Percentiles rank a stretch among this genome's conserved stretches.
Conservation (phyloP, 2,113 vertebrate species). For the Rhinogobius similis region DNA sequence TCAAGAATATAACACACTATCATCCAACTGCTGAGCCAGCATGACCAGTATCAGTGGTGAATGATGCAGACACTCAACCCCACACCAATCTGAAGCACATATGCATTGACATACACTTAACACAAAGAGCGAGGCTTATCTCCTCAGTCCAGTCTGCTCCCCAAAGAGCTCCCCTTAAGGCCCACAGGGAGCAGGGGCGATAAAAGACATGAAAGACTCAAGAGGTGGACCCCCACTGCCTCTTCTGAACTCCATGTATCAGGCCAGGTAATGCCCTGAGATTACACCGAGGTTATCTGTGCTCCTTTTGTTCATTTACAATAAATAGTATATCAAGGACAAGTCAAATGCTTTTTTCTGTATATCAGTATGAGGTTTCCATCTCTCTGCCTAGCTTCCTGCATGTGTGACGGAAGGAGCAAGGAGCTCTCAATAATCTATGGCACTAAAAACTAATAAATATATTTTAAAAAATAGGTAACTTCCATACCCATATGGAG, state of each 20-base stretch:
- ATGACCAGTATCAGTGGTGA: neutral
- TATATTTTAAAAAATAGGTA: too few species aligned
- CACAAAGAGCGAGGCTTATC: neutral
- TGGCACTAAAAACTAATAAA: too few species aligned
- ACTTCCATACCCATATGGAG: too few species aligned
- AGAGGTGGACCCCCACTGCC: neutral
- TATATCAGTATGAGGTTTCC: too few species aligned
- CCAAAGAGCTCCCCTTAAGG: neutral
- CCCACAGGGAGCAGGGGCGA: neutral
- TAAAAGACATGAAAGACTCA: neutral
- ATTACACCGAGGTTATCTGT: neutral
- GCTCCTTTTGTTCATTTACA: neutral
- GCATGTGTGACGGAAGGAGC: too few species aligned
- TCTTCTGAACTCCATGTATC: neutral
- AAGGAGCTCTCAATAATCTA: too few species aligned
- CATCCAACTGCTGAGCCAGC: neutral
- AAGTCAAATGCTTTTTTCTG: neutral
- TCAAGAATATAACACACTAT: neutral
- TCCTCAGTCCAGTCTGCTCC: neutral
- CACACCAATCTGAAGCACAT: neutral
- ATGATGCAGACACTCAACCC: neutral
- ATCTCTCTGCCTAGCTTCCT: too few species aligned
- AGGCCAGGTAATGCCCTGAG: neutral
- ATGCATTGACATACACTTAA: neutral
- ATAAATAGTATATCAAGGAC: neutral